Evolutionary conservation across 2,797 vertebrate genomes (phyloP).

Genomic region (Intellagama lesueurii): DNA sequence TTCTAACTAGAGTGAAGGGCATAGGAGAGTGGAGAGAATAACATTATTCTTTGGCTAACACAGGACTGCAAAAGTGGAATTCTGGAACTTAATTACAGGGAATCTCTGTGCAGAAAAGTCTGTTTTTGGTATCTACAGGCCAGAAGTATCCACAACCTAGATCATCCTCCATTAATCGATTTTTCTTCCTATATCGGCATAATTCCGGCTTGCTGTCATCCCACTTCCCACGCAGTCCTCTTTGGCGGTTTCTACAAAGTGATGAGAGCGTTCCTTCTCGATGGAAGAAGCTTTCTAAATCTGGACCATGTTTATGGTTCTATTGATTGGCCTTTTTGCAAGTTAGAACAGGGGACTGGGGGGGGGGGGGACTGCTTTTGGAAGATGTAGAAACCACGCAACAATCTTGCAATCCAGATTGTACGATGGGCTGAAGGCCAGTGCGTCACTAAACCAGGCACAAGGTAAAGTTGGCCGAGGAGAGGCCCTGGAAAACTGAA

Average conservation of each 20-base stretch:
- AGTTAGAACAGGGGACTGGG: constrained; percentile 67
- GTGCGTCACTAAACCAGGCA: too few relatives aligned
- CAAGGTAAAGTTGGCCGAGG: too few relatives aligned
- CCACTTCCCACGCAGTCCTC: background rate
- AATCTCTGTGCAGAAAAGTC: too few relatives aligned
- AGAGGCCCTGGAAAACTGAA: too few relatives aligned
- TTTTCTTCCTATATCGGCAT: background rate
- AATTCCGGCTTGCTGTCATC: background rate
- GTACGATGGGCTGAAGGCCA: too few relatives aligned
- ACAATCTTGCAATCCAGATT: too few relatives aligned
- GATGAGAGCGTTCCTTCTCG: background rate
- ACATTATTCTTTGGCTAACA: too few relatives aligned
- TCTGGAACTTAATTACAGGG: too few relatives aligned
- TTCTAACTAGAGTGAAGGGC: too few relatives aligned
- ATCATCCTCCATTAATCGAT: background rate
- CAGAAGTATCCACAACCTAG: background rate
- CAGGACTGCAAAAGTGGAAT: too few relatives aligned
- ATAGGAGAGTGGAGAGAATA: too few relatives aligned
- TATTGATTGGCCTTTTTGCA: constrained; percentile 48
- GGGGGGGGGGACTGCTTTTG: background rate
- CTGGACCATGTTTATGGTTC: constrained; percentile 57
- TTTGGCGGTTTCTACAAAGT: background rate
- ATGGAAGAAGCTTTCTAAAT: constrained; percentile 48
- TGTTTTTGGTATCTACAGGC: background rate
- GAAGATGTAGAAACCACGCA: background rate